Evolutionary conservation across 2,888 invertebrate species (phyloP).

Genomic region (Brachypterus glaber): DNA sequence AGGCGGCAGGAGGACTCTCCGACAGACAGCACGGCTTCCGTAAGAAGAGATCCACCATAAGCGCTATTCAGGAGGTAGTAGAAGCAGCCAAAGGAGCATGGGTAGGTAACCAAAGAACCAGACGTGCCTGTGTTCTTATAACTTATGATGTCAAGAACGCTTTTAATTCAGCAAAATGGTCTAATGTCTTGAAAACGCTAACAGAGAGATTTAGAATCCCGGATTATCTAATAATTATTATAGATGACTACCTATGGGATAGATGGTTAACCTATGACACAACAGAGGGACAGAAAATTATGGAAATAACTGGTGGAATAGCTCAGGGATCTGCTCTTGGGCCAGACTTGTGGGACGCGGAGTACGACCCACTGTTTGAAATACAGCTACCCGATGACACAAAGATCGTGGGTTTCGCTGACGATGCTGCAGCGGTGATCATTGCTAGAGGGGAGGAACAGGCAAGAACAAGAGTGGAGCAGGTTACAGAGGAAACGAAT

Average conservation of each 20-base stretch:
- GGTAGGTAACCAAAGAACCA: too few relatives aligned
- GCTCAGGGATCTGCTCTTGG: neutral
- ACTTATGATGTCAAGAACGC: neutral
- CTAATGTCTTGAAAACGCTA: too few relatives aligned
- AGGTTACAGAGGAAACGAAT: neutral
- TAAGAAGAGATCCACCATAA: neutral
- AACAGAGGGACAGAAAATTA: neutral
- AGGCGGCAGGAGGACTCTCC: neutral
- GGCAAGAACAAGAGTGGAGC: neutral
- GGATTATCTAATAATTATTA: too few relatives aligned
- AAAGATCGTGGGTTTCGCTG: neutral
- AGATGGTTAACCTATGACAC: neutral
- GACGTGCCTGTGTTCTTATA: too few relatives aligned
- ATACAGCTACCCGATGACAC: neutral
- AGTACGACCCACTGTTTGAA: neutral
- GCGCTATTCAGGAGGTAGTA: too few relatives aligned
- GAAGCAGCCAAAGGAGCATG: too few relatives aligned
- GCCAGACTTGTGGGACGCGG: neutral
- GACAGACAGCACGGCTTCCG: neutral
- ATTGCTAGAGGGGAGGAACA: neutral
- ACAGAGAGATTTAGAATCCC: neutral
- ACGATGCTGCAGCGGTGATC: neutral
- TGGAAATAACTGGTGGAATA: neutral
- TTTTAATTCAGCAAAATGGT: conserved; percentile 1
- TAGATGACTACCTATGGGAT: neutral